Evolutionary conservation across 1,140 invertebrate genomes (phyloP).

Genomic region (Trichogramma pretiosum): DNA sequence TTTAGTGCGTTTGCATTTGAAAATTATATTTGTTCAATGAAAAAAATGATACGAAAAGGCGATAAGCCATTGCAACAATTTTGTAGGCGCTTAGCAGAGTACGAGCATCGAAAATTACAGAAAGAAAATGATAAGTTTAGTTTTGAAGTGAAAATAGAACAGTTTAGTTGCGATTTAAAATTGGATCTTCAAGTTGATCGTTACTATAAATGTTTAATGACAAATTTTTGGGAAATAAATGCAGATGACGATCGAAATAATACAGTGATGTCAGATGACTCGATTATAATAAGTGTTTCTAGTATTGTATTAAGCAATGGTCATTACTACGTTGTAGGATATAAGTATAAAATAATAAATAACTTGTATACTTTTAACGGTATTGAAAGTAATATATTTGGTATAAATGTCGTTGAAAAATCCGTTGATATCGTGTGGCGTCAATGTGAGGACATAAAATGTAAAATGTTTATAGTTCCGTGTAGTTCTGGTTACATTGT

Average conservation of each 20-base stretch:
- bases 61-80: slow-evolving; percentile 19
- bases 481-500: not conserved
- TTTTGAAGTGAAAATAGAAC: not conserved
- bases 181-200: not conserved
- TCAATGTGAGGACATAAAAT: not conserved
- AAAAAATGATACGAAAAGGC: slow-evolving; percentile 16
- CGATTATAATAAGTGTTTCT: not conserved
- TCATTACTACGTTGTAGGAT: not conserved
- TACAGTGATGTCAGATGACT: not conserved
- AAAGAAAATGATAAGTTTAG: not conserved
- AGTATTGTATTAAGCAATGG: not conserved
- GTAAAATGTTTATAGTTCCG: not conserved
- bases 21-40: slow-evolving; percentile 16
- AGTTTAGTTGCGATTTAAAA: not conserved
- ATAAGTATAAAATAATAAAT: not conserved
- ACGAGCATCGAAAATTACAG: not conserved
- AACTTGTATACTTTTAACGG: not conserved
- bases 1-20: slow-evolving; percentile 21
- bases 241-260: not conserved
- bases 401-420: not conserved
- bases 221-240: not conserved
- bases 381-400: not conserved
- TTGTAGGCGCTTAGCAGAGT: slow-evolving; percentile 7
- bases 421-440: not conserved
- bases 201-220: not conserved